Evolutionary conservation across 2,888 invertebrate species (phyloP).

Genomic region (Melipona bicolor): DNA sequence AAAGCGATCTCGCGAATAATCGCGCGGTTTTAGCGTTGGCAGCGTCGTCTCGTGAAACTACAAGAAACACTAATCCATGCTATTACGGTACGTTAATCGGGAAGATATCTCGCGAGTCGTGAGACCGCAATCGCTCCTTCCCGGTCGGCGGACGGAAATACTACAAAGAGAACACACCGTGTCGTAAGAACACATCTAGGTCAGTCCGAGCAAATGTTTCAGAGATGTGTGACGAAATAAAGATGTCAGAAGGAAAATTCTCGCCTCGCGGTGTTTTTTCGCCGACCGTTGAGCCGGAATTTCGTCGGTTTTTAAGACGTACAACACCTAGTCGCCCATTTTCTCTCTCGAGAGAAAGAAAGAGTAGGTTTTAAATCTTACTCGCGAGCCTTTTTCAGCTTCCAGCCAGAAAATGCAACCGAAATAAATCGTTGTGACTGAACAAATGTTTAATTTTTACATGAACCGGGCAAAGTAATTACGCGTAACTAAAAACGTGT

Average conservation of each 20-base stretch:
- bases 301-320: slow-evolving; percentile 18
- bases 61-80: slow-evolving; percentile 58
- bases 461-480: not conserved
- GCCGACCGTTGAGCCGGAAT: slow-evolving; percentile 10
- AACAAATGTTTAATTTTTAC: not conserved
- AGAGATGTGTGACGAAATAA: slow-evolving; percentile 62
- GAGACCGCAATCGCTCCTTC: slow-evolving; percentile 45
- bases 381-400: not conserved
- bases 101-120: slow-evolving; percentile 31
- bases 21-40: not conserved
- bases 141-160: slow-evolving; percentile 19
- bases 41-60: not conserved
- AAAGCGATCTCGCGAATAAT: slow-evolving; percentile 4
- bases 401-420: not conserved
- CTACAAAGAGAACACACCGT: slow-evolving; percentile 54
- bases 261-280: slow-evolving; percentile 17
- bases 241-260: slow-evolving; percentile 33
- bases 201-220: slow-evolving; percentile 57
- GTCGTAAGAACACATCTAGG: slow-evolving; percentile 56
- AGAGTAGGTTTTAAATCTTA: not conserved
- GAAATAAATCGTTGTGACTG: not conserved
- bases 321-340: not conserved
- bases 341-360: not conserved
- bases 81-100: slow-evolving; percentile 38
- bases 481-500: not conserved